Evolutionary conservation across 2,797 vertebrate genomes (phyloP).

Genomic region (Ibycter americanus): DNA sequence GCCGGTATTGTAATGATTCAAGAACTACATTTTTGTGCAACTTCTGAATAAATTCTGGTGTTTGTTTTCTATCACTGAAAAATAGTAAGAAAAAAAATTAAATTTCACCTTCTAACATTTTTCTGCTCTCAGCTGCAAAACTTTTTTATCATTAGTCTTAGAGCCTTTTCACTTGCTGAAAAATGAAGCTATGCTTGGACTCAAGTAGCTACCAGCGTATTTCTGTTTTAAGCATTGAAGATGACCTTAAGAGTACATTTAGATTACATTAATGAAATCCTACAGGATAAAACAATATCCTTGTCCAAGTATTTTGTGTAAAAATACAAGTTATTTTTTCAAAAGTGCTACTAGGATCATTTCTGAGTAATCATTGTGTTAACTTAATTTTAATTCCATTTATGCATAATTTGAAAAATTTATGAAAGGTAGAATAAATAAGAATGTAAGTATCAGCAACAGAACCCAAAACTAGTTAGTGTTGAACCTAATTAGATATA

Average conservation of each 20-base stretch:
- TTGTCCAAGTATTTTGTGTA: not conserved
- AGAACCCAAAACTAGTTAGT: not conserved
- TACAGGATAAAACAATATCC: not conserved
- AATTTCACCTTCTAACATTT: not conserved
- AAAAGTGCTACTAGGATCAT: not conserved
- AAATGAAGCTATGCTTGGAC: not conserved
- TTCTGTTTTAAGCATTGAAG: not conserved
- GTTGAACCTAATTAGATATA: not conserved
- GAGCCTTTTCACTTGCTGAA: not conserved
- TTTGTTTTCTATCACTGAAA: not conserved
- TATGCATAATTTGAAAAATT: not conserved
- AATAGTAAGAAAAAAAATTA: not conserved
- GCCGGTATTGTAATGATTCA: rapidly evolving
- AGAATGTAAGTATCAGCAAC: not conserved
- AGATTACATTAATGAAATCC: not conserved
- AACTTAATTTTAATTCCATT: not conserved
- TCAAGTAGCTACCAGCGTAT: not conserved
- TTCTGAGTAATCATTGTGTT: not conserved
- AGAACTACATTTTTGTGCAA: not conserved
- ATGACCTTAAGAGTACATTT: not conserved
- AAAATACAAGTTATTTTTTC: not conserved
- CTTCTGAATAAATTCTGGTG: not conserved
- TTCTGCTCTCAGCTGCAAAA: not conserved
- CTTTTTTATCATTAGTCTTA: not conserved
- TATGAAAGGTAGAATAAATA: not conserved